Conservation (phyloP, 2,113 vertebrate genomes). For the Gnathonemus echidnorhynchus region DNA sequence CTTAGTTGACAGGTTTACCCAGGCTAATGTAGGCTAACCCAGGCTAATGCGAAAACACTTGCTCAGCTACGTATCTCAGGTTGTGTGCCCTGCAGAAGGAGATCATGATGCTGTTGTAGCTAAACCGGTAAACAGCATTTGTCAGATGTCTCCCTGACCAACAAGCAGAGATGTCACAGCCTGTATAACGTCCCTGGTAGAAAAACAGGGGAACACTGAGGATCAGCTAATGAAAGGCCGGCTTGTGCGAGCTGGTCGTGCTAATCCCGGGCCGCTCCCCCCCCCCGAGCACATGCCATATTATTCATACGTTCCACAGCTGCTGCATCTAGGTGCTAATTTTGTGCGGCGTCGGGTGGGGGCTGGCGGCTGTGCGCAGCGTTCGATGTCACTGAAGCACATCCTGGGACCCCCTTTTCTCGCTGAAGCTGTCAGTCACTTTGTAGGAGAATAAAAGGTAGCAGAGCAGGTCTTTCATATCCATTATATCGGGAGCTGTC, state of each 20-base stretch:
- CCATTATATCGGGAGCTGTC: slow-evolving; percentile 40
- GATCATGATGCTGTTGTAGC: background rate
- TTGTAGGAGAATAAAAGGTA: slow-evolving; percentile 14
- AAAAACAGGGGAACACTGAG: background rate
- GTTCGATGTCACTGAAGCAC: background rate
- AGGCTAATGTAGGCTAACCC: background rate
- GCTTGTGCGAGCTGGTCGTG: slow-evolving; percentile 27
- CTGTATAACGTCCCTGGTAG: background rate
- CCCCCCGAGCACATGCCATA: slow-evolving; percentile 23
- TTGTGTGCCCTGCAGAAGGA: background rate
- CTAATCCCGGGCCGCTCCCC: slow-evolving; percentile 30
- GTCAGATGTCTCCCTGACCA: background rate
- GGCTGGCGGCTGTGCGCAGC: background rate
- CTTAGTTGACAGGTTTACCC: background rate
- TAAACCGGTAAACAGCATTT: background rate
- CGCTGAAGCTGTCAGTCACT: slow-evolving; percentile 35
- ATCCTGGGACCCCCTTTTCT: background rate
- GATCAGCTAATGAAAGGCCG: slow-evolving; percentile 16
- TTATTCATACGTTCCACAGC: slow-evolving; percentile 29
- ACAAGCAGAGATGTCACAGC: background rate
- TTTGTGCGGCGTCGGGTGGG: slow-evolving; percentile 20
- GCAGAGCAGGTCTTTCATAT: slow-evolving; percentile 38
- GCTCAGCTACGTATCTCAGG: background rate
- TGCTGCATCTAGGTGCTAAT: slow-evolving; percentile 32
- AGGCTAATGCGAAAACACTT: background rate